These are phyloP conservation scores for Ptilodon capucinus DNA, from an alignment of 2,888 invertebrate species.

Conservation along the genomic window DNA sequence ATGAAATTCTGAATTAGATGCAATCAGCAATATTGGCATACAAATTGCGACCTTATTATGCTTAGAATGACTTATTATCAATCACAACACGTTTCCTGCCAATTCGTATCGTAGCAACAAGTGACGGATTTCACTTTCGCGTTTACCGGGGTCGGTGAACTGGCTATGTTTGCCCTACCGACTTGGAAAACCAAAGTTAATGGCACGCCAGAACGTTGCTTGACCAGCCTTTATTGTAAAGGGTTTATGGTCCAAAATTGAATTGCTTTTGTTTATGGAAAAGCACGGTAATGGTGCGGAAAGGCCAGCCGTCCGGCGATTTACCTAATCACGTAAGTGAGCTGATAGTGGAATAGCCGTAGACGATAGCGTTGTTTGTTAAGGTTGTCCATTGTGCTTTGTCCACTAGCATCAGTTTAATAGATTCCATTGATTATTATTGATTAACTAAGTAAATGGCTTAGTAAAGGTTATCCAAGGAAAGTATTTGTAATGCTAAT, in stretches of 20 bases:
- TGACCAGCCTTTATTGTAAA: constrained; percentile 20
- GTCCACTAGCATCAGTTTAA: background rate
- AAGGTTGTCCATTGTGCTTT: background rate
- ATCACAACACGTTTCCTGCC: constrained; percentile 49
- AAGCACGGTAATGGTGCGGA: constrained; percentile 9
- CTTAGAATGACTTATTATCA: constrained; percentile 38
- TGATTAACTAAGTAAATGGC: no score
- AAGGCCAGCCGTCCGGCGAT: constrained; percentile 26
- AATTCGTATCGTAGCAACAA: constrained; percentile 59
- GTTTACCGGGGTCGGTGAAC: constrained; percentile 52
- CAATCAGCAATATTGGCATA: constrained; percentile 26
- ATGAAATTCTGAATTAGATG: constrained; percentile 30
- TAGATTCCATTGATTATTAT: no score
- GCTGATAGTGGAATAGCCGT: constrained; percentile 37
- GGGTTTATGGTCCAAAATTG: constrained; percentile 18
- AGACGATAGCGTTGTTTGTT: constrained; percentile 21
- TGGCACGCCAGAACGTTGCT: constrained; percentile 32
- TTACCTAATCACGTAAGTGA: constrained; percentile 42
- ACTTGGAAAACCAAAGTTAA: constrained; percentile 35
- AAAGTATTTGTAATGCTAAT: no score
- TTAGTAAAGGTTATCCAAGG: no score
- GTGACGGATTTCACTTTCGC: constrained; percentile 72
- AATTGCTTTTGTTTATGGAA: constrained; percentile 8
- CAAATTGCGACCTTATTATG: constrained; percentile 42
- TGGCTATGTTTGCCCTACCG: constrained; percentile 45